Evolutionary conservation across 2,113 vertebrate species (phyloP).

Genomic region (Tauraco erythrolophus): DNA sequence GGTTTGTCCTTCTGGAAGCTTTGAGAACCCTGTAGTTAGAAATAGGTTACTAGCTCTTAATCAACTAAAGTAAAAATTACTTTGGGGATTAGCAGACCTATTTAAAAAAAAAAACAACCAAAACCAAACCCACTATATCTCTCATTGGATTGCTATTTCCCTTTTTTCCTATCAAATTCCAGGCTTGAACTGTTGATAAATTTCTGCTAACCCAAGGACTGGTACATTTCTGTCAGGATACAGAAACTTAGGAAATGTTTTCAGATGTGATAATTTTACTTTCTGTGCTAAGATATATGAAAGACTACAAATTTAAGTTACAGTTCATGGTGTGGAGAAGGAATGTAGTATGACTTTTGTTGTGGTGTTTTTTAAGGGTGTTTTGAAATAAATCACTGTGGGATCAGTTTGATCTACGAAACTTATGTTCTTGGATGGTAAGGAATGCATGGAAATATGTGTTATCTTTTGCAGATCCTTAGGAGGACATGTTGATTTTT

Average conservation of each 20-base stretch:
- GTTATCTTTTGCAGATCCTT: neutral
- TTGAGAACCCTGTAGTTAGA: conserved; percentile 30
- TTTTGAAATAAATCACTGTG: neutral
- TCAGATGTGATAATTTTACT: neutral
- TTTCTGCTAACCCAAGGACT: neutral
- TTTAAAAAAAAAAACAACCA: neutral
- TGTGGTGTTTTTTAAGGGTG: neutral
- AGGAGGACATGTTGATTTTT: neutral
- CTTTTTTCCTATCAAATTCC: neutral
- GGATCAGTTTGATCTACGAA: neutral
- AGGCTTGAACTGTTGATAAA: neutral
- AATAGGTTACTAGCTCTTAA: conserved; percentile 54
- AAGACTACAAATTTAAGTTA: neutral
- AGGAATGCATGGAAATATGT: neutral
- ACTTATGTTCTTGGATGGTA: neutral
- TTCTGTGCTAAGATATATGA: neutral
- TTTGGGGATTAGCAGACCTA: conserved; percentile 39
- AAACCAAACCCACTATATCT: too few species aligned
- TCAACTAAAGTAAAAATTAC: conserved; percentile 46
- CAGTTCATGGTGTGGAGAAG: neutral
- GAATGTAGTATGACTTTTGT: neutral
- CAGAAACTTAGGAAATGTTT: neutral
- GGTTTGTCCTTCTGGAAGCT: conserved; percentile 58
- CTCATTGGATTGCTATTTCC: neutral
- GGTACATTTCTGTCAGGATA: neutral